Evolutionary conservation across 2,797 vertebrate genomes (phyloP).

Genomic region (Apogon hyalosoma): DNA sequence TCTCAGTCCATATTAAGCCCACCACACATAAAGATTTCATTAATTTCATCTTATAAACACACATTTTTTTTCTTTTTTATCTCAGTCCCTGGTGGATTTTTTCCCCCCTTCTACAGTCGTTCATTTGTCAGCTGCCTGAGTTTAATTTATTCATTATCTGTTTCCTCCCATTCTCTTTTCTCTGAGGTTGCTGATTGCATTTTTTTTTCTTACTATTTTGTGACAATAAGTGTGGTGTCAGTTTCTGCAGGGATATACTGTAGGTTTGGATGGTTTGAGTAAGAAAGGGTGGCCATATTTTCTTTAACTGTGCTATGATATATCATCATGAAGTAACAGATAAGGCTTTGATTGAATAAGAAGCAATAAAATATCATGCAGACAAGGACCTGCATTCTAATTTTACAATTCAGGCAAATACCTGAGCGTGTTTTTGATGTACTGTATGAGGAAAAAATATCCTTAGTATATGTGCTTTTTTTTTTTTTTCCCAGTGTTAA

Average conservation of each 20-base stretch:
- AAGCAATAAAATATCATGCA: neutral
- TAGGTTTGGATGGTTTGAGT: slow-evolving; percentile 15
- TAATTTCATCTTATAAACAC: slow-evolving; percentile 62
- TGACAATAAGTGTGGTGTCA: slow-evolving; percentile 10
- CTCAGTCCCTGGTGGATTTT: slow-evolving; percentile 33
- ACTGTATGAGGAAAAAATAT: too few relatives aligned
- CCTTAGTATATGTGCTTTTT: too few relatives aligned
- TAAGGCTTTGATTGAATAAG: neutral
- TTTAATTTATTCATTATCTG: slow-evolving; percentile 67
- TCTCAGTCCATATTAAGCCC: slow-evolving; percentile 41
- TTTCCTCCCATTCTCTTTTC: slow-evolving; percentile 22
- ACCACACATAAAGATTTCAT: slow-evolving; percentile 67
- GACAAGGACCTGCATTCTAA: neutral
- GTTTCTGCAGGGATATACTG: slow-evolving; percentile 22
- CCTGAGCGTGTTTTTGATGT: neutral
- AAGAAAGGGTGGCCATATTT: slow-evolving; percentile 14
- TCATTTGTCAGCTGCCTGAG: slow-evolving; percentile 53
- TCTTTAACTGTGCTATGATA: neutral
- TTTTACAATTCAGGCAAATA: neutral
- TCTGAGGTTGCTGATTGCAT: slow-evolving; percentile 36
- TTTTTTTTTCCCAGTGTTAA: too few relatives aligned
- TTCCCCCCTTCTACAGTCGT: slow-evolving; percentile 16
- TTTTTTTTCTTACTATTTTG: slow-evolving; percentile 30
- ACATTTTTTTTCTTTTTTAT: slow-evolving; percentile 48
- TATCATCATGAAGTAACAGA: slow-evolving; percentile 9